These are phyloP conservation scores for Bugulina stolonifera DNA, from an alignment of 2,888 invertebrate genomes.

Conservation along the genomic window DNA sequence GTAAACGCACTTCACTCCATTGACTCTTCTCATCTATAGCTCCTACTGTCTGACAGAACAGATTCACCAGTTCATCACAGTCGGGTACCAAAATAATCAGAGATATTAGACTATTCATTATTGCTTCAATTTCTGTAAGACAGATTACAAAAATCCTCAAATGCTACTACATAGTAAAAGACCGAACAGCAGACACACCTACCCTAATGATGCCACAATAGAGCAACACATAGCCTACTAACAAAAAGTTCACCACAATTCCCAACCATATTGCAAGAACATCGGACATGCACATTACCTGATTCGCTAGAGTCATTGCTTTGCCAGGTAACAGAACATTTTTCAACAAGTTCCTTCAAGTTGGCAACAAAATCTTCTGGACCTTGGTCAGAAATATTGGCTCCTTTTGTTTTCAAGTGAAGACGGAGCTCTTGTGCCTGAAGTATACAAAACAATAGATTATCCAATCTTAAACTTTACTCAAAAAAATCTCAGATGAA, in stretches of 20 bases:
- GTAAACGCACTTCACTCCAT: conserved; percentile 62
- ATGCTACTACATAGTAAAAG: background rate
- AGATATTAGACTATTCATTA: conserved; percentile 91
- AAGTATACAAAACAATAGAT: conserved; percentile 32
- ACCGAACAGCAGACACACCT: background rate
- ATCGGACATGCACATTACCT: background rate
- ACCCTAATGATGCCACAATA: too few species aligned
- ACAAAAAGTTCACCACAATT: too few species aligned
- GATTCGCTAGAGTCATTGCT: conserved; percentile 32
- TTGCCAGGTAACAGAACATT: conserved; percentile 85
- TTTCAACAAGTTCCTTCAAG: conserved; percentile 85
- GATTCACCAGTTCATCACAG: conserved; percentile 78
- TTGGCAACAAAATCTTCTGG: conserved; percentile 86
- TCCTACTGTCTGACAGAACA: conserved; percentile 84
- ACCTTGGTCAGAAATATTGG: conserved; percentile 85
- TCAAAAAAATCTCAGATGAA: too few species aligned
- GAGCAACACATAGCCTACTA: too few species aligned
- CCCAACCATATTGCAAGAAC: too few species aligned
- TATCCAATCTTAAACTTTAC: too few species aligned
- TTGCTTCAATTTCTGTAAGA: conserved; percentile 73
- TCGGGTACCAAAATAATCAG: conserved; percentile 81
- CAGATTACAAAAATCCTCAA: background rate
- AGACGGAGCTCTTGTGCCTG: conserved; percentile 68
- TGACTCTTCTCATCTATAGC: conserved; percentile 44
- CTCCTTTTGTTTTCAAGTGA: conserved; percentile 86